These are phyloP conservation scores for Mormyrops attenuatus DNA, from an alignment of 2,797 vertebrate genomes.

Conservation along the genomic window DNA sequence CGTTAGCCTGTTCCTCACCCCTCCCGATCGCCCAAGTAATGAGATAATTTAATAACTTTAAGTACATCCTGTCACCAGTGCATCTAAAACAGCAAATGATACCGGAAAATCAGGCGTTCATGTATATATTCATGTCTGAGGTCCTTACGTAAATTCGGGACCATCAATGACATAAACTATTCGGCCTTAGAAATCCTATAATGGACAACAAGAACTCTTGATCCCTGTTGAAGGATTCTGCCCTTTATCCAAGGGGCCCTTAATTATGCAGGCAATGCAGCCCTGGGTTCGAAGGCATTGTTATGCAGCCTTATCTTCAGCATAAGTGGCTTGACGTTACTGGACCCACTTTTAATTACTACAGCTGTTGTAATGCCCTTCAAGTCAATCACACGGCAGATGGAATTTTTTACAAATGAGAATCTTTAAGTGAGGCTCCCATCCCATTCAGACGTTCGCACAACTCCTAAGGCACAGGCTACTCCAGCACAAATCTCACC, in stretches of 20 bases:
- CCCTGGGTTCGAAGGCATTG: neutral
- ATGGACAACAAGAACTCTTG: neutral
- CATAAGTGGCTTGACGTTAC: neutral
- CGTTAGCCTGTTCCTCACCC: neutral
- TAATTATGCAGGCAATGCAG: constrained; percentile 14
- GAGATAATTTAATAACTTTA: neutral
- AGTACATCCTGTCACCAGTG: neutral
- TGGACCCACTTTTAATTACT: constrained; percentile 17
- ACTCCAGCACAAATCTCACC: neutral
- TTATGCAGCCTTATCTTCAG: constrained; percentile 16
- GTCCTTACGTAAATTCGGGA: neutral
- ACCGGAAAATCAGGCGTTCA: neutral
- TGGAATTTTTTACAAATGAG: neutral
- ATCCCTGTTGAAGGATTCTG: neutral
- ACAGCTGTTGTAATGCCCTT: neutral
- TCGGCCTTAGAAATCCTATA: neutral
- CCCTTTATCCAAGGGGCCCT: constrained; percentile 2
- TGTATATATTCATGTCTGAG: neutral
- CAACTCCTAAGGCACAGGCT: neutral
- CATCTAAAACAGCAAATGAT: neutral
- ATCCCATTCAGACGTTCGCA: neutral
- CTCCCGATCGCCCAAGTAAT: neutral
- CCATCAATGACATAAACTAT: neutral
- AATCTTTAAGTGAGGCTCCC: neutral
- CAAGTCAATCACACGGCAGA: neutral